Base-by-base conservation (phyloP, 2,888 invertebrate genomes). In the Gastracanthus pulcherrimus region DNA sequence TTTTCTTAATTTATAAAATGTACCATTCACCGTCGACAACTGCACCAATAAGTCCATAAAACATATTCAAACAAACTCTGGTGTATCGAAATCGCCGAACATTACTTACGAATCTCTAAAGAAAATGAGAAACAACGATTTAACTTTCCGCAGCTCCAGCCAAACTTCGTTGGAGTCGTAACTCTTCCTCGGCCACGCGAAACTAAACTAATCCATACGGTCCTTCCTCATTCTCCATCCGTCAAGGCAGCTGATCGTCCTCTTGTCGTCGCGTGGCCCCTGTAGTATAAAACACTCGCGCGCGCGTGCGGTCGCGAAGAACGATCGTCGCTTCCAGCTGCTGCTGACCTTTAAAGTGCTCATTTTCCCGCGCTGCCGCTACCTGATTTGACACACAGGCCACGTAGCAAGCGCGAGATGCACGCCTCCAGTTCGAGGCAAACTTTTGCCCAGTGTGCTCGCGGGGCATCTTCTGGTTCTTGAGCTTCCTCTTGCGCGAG, bases 291-390 rank as follows among this genome's bases (percentile, higher is more conserved):
- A 55, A 55, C 23, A 55, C 55, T 26, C 2, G 23, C 55, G 26
- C 23, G 55, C 3, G 41, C n/a, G n/a, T n/a, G 9, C 19, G 1
- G 29, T 60, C 29, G 1, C 3, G 6, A 13, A 13, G 67, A 31
- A 60, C 45, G 34, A 69, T 51, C 31, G 26, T 6, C 34, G 51
- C 64, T 66, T 45, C 23, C 36, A 38, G 41, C 26, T 60, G 13
- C 60, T 13, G 36, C 31, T 67, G 58, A 70, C 69, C 69, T 70
- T 48, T 77, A 70, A 70, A 70, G 69, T 29, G 45, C 69, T 69
- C 60, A 77, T 69, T 62, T 77, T 70, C 69, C 34, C 36, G 7
- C 45, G 55, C 5, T 16, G 55, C 38, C 55, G 38, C 38, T 41
- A 9, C 55, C 51, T 76, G 26, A 23, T 76, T 60, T 26, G 60